Evolutionary conservation across 2,888 invertebrate genomes (phyloP).

Genomic region (Drosophila rubida): DNA sequence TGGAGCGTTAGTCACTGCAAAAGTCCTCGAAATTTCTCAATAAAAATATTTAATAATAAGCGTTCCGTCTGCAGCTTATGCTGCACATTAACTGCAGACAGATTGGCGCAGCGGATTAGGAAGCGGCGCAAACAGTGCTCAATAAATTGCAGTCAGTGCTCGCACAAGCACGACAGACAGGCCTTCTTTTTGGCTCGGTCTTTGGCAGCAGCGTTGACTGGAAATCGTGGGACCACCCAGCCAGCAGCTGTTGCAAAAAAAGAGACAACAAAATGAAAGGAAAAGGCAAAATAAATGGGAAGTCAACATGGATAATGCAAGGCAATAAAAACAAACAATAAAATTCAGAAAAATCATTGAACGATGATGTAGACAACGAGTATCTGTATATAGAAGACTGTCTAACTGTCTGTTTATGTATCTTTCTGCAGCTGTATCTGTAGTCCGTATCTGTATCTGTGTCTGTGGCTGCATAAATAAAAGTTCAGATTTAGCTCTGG

Average conservation of each 20-base stretch:
- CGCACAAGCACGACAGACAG: constrained; percentile 38
- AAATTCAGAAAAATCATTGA: constrained; percentile 25
- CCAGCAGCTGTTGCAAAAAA: constrained; percentile 29
- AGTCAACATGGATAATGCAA: constrained; percentile 33
- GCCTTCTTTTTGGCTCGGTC: constrained; percentile 1
- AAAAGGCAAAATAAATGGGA: no score
- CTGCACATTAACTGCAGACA: constrained; percentile 19
- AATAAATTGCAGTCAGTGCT: background rate
- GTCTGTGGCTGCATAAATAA: constrained; percentile 26
- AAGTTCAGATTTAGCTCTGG: constrained; percentile 66
- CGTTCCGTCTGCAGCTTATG: background rate
- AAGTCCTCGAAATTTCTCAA: background rate
- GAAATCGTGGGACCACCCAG: constrained; percentile 51
- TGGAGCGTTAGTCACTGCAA: no score
- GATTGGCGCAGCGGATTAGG: constrained; percentile 20
- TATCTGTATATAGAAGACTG: constrained; percentile 31
- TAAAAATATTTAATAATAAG: background rate
- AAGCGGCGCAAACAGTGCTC: constrained; percentile 6
- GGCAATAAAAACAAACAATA: constrained; percentile 47
- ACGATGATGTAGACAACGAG: constrained; percentile 14
- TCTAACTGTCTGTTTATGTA: constrained; percentile 16
- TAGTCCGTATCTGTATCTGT: constrained; percentile 6
- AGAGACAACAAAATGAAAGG: background rate
- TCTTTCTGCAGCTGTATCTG: constrained; percentile 6
- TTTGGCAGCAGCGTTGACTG: constrained; percentile 1